These are phyloP conservation scores for Telenomus remus DNA, from an alignment of 1,140 invertebrate genomes.

Conservation along the genomic window DNA sequence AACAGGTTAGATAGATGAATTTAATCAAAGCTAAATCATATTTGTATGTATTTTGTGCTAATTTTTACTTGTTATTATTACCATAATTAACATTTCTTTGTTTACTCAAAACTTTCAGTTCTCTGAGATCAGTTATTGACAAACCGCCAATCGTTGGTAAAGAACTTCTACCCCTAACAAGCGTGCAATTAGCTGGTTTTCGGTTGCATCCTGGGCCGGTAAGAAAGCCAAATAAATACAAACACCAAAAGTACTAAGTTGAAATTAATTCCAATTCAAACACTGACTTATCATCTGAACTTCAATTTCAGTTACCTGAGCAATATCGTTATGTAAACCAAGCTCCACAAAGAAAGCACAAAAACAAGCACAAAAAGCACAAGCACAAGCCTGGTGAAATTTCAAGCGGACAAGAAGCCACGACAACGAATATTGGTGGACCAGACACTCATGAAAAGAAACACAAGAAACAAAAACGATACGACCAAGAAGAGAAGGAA, in stretches of 20 bases:
- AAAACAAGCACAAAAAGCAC: slow-evolving; percentile 96
- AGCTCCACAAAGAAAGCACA: slow-evolving; percentile 93
- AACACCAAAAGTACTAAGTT: too few relatives aligned
- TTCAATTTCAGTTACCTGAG: slow-evolving; percentile 86
- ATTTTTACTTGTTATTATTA: slow-evolving; percentile 5
- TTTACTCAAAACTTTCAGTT: slow-evolving; percentile 80
- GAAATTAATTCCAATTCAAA: too few relatives aligned
- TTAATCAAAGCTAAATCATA: too few relatives aligned
- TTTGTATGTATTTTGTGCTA: not conserved
- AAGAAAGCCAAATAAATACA: slow-evolving; percentile 65
- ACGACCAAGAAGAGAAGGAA: slow-evolving; percentile 93
- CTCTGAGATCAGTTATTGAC: slow-evolving; percentile 94
- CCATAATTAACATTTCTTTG: too few relatives aligned
- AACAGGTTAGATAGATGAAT: slow-evolving; percentile 75
- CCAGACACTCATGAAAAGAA: slow-evolving; percentile 94
- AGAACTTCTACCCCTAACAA: slow-evolving; percentile 91
- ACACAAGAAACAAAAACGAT: slow-evolving; percentile 95
- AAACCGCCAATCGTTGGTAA: slow-evolving; percentile 97
- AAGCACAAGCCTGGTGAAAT: slow-evolving; percentile 89
- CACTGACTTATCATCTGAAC: not conserved
- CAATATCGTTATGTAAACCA: slow-evolving; percentile 96
- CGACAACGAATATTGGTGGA: slow-evolving; percentile 78
- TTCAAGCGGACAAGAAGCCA: slow-evolving; percentile 82
- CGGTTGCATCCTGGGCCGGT: slow-evolving; percentile 96
- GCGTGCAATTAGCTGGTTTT: slow-evolving; percentile 94